Percentiles rank a stretch among this genome's conserved stretches.
Evolutionary conservation across 2,888 invertebrate genomes (phyloP).

Genomic region (Ditula angustiorana): DNA sequence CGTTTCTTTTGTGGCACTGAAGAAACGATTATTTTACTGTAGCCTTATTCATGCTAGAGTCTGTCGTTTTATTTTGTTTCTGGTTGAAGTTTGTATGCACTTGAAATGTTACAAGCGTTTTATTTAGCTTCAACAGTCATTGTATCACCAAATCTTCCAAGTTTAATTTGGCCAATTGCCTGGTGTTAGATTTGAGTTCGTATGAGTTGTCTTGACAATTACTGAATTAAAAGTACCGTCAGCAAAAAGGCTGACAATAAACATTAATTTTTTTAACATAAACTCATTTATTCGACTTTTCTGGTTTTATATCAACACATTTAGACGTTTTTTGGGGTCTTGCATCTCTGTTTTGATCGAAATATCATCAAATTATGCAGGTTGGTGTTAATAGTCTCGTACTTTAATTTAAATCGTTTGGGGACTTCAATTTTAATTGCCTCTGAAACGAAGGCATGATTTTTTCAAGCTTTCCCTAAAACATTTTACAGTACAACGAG

Average conservation of each 20-base stretch:
- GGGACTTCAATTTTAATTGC: constrained; percentile 26
- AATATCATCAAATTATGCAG: constrained; percentile 10
- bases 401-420: constrained; percentile 24
- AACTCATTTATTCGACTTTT: not conserved
- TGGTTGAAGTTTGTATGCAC: constrained; percentile 60
- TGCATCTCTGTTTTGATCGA: not conserved
- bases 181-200: too few species aligned
- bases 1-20: constrained; percentile 65
- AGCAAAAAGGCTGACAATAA: too few species aligned
- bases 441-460: constrained; percentile 10
- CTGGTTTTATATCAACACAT: not conserved
- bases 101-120: too few species aligned
- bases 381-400: not conserved
- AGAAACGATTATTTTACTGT: constrained; percentile 60
- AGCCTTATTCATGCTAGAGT: constrained; percentile 69
- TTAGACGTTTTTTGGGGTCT: not conserved
- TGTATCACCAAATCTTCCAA: too few species aligned
- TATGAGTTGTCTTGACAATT: too few species aligned
- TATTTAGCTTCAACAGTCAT: too few species aligned
- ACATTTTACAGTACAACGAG: constrained; percentile 9
- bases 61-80: constrained; percentile 59
- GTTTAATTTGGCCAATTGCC: too few species aligned
- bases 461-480: constrained; percentile 18
- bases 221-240: too few species aligned
- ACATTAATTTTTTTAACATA: too few species aligned